A percentile compares a stretch with the other conserved stretches of the same genome.
These are phyloP conservation scores for Ia io DNA, from an alignment of 2,113 vertebrate genomes.

Conservation along the genomic window DNA sequence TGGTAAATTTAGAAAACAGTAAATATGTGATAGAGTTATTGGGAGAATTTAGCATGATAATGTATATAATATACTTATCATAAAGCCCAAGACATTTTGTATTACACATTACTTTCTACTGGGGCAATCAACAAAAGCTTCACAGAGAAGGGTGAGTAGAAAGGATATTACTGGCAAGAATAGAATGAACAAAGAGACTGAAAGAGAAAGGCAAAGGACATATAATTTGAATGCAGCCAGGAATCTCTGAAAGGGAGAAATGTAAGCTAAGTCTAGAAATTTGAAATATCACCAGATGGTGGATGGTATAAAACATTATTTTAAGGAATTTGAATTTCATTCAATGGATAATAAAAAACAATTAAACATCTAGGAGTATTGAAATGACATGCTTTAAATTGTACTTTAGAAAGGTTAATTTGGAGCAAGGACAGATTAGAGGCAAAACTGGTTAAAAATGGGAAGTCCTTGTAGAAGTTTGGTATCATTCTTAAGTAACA, in stretches of 20 bases:
- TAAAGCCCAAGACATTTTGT: neutral
- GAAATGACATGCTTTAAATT: slow-evolving; percentile 62
- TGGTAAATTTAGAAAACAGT: neutral
- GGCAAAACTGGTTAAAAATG: neutral
- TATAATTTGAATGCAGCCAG: neutral
- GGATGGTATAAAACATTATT: slow-evolving; percentile 64
- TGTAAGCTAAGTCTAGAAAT: slow-evolving; percentile 20
- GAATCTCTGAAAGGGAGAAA: slow-evolving; percentile 43
- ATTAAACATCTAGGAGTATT: slow-evolving; percentile 62
- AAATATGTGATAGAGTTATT: neutral
- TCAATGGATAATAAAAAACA: slow-evolving; percentile 66
- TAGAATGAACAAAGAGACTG: neutral
- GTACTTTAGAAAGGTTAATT: slow-evolving; percentile 60
- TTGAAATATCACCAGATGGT: slow-evolving; percentile 61
- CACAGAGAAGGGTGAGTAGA: neutral
- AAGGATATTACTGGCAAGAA: neutral
- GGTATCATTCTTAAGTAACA: neutral
- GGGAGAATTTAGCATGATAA: neutral
- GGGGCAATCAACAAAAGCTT: neutral
- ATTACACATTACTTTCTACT: neutral
- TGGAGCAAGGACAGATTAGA: slow-evolving; percentile 34
- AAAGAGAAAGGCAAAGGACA: slow-evolving; percentile 5
- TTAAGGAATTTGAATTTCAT: slow-evolving; percentile 67
- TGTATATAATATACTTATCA: neutral
- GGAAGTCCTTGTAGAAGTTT: neutral